Percentiles rank a stretch among this genome's conserved stretches.
Conservation (phyloP, 2,888 invertebrate genomes). For the Sisyra nigra region DNA sequence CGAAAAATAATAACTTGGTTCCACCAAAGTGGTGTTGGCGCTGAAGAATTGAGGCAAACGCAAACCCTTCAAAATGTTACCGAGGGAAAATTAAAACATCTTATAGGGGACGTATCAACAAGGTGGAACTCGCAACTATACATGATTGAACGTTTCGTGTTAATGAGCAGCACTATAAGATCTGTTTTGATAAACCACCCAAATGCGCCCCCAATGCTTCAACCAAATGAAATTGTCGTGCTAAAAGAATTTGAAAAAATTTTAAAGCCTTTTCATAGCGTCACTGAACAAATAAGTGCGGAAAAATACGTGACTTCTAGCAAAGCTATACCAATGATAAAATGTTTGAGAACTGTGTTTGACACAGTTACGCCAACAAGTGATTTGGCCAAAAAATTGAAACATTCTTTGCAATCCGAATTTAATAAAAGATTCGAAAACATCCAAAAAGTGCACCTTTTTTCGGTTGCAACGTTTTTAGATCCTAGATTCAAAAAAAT, state of each 20-base stretch:
- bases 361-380: constrained; percentile 13
- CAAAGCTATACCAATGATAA: constrained; percentile 16
- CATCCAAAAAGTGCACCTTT: too few relatives aligned
- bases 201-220: constrained; percentile 17
- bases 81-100: constrained; percentile 16
- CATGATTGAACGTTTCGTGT: constrained; percentile 11
- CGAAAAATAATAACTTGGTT: constrained; percentile 16
- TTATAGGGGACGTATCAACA: constrained; percentile 16
- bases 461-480: too few relatives aligned
- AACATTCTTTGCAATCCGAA: constrained; percentile 12
- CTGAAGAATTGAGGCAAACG: constrained; percentile 15
- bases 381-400: constrained; percentile 15
- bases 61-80: constrained; percentile 15
- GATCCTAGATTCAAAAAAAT: too few relatives aligned
- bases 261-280: constrained; percentile 16
- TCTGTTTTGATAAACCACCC: constrained; percentile 14
- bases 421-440: constrained; percentile 11
- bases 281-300: constrained; percentile 17
- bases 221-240: constrained; percentile 15
- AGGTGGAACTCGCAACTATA: constrained; percentile 15
- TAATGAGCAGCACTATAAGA: constrained; percentile 13
- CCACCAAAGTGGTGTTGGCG: constrained; percentile 16
- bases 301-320: constrained; percentile 16
- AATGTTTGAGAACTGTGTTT: constrained; percentile 13
- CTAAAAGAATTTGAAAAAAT: constrained; percentile 16